Evolutionary conservation across 2,113 vertebrate genomes (phyloP), one percentile per base, ranked within the genome.

Genomic region (Dipodomys stephensi): DNA sequence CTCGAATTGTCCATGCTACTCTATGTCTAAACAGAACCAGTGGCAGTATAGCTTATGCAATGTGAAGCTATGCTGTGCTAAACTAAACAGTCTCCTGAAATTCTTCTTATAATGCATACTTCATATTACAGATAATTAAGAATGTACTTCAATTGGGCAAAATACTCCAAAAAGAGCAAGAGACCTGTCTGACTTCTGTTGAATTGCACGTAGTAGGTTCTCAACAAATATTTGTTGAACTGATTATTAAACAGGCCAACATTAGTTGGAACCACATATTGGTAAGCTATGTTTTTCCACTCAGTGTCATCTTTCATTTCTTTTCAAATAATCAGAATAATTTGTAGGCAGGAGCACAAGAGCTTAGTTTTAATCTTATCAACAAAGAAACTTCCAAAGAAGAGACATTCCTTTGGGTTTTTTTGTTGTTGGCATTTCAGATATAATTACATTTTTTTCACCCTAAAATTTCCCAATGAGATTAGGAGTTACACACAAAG

Each of bases 381-480:
- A 92, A 94, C 96, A 96, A 95, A 96, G 95, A 88, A 84, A 86
- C 49, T 93, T 96, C 93, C 93, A 96, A 89, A 94, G 35, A 96
- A 80, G 90, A 96, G 96, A 95, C 95, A 95, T 94, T 95, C 94
- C 65, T 96, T 91, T 95, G 96, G 95, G 92, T 65, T 94, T 85
- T 74, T n/a, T 73, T 86, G 87, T 57, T 57, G 53, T 93, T 91
- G 83, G 95, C 67, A 83, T 96, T 96, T 97, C 93, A 94, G 90
- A 94, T 94, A 92, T 96, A 97, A 97, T 97, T 97, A 97, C 95
- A 92, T 96, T 97, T 97, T 96, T 94, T 96, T 94, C 74, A 94
- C 93, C 94, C 92, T 96, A 93, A 97, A 96, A 93, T 96, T 97
- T 96, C 94, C 88, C 94, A 96, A 93, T 19, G 25, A 95, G 96